phyloP scores from a whole-genome alignment of 2,797 vertebrate species.

The Centropyge bicolor region DNA sequence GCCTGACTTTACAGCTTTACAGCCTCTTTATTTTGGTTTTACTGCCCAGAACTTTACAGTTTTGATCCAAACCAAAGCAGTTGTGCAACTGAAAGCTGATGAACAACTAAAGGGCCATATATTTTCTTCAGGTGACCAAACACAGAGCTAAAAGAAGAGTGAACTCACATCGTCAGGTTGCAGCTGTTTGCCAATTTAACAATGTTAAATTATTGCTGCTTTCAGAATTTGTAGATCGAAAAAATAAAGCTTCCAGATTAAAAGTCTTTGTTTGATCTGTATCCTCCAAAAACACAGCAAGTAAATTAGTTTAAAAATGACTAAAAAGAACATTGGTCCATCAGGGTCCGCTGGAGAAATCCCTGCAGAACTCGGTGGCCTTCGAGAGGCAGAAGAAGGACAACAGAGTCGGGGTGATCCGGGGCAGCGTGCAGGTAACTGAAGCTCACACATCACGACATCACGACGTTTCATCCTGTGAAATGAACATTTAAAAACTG shows the following conservation, averaged over 20 bases:
- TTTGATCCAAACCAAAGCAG: no score
- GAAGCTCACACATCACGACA: neutral
- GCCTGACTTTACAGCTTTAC: no score
- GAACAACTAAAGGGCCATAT: no score
- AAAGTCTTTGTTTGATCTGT: neutral
- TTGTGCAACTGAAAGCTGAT: no score
- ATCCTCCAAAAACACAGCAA: neutral
- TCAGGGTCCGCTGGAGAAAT: conserved; percentile 94
- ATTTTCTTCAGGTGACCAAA: no score
- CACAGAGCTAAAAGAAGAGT: no score
- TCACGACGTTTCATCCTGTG: neutral
- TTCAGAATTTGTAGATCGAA: neutral
- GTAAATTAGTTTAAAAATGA: neutral
- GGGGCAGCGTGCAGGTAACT: conserved; percentile 91
- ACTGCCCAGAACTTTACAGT: no score
- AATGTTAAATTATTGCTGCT: no score
- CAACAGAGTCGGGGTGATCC: conserved; percentile 91
- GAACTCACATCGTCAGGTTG: no score
- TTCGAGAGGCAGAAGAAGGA: conserved; percentile 94
- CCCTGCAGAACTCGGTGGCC: conserved; percentile 90
- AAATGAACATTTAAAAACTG: neutral
- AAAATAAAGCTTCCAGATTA: neutral
- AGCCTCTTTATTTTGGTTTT: no score
- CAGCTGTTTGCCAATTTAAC: no score
- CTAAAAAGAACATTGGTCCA: conserved; percentile 25